Base-by-base conservation (phyloP, 2,797 vertebrate genomes). In the Numenius phaeopus region DNA sequence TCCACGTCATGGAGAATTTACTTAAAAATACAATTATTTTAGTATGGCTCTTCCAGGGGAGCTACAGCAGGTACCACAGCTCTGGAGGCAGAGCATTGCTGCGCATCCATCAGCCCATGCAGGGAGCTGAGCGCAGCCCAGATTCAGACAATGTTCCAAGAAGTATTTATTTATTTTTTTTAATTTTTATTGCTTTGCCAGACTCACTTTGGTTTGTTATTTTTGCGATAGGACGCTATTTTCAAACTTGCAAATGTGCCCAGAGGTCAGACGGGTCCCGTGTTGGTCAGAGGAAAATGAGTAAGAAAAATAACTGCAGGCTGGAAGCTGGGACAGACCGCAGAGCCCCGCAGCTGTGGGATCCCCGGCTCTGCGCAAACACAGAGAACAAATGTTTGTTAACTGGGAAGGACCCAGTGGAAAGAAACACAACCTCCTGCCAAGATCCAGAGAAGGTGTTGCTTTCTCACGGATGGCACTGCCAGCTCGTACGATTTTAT, bases 391-490 rank as follows among this genome's bases (percentile, higher is more conserved):
- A 95, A 95, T 84, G 93, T 95, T 97, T 97, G 93, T 86, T 85
- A 66, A 76, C 87, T 69, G 69, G 93, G 91, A 90, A 90, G 95
- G 91, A 73, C 73, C 79, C 73, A 52, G 80, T 58, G 79, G 91
- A 94, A 96, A 83, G 91, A 91, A 92, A 94, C 69, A 93, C 79
- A 87, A 57, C 87, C 66, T 82, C 58, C 87, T 95, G 95, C 95
- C 91, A 91, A 84, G 83, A 71, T 44, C 76, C 69, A n/a, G 42
- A 44, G 88, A 83, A 92, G 73, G 86, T 90, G 96, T 69, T 76
- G 77, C 86, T 84, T 96, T 81, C 88, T 84, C 92, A 54, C 58
- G 92, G 86, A 44, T 84, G 92, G 79, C 87, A 83, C 70, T 82
- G 80, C 94, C 94, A 96, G 58, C 87, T 90, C 32, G 30, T 32